Conservation (phyloP, 2,888 invertebrate species). For the Teleogryllus oceanicus region DNA sequence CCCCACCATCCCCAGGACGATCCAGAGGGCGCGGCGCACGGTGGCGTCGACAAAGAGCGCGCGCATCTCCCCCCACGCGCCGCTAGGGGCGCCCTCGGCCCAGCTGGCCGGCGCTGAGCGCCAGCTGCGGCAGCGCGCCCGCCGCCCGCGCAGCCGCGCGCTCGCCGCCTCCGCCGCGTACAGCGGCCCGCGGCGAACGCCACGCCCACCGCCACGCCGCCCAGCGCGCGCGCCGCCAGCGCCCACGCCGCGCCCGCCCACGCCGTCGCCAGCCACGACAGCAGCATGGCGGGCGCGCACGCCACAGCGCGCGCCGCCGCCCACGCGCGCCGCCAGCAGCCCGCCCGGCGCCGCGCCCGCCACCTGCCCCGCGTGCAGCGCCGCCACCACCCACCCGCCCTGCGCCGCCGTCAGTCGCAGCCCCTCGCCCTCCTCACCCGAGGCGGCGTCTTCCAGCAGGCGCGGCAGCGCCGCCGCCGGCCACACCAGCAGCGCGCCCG, state of each 20-base stretch:
- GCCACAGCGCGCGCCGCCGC: neutral
- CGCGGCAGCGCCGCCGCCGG: neutral
- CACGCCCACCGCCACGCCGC: neutral
- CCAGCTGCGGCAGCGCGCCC: neutral
- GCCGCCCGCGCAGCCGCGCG: neutral
- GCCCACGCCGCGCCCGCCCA: neutral
- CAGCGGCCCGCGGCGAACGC: neutral
- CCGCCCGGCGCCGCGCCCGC: neutral
- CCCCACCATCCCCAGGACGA: neutral
- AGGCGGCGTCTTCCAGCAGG: neutral
- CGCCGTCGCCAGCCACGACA: neutral
- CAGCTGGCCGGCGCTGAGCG: neutral
- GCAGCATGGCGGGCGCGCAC: neutral
- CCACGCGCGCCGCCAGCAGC: neutral
- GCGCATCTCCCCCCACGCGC: neutral
- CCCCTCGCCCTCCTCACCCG: neutral
- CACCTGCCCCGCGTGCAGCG: neutral
- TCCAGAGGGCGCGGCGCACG: neutral
- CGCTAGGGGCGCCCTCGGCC: neutral
- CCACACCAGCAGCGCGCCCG: neutral
- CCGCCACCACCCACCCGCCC: neutral
- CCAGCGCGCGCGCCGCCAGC: neutral
- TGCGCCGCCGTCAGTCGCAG: neutral
- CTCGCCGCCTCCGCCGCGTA: neutral
- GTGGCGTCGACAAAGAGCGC: neutral